A percentile compares a stretch with the other conserved stretches of the same genome.
These are phyloP conservation scores for Capitulum mitella DNA, from an alignment of 2,888 invertebrate species.

Conservation along the genomic window DNA sequence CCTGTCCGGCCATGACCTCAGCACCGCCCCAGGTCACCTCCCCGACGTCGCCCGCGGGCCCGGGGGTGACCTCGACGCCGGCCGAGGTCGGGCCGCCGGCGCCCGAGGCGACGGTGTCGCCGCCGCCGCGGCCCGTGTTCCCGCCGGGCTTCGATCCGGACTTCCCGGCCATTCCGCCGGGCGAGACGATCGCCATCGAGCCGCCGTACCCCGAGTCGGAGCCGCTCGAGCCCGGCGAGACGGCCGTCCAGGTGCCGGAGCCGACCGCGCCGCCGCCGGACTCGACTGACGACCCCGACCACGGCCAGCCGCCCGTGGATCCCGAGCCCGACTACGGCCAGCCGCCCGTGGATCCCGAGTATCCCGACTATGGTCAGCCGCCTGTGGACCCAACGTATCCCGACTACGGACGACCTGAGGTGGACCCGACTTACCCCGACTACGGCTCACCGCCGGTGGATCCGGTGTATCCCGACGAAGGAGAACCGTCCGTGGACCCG, in stretches of 20 bases:
- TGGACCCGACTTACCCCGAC: too few relatives aligned
- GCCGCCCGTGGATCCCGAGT: too few relatives aligned
- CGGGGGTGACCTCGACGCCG: background rate
- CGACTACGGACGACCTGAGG: too few relatives aligned
- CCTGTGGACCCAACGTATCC: too few relatives aligned
- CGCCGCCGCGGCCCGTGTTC: background rate
- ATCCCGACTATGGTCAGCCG: too few relatives aligned
- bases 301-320: background rate
- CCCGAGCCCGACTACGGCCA: background rate
- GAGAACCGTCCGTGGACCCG: too few relatives aligned
- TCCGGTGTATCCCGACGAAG: too few relatives aligned
- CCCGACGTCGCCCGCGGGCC: background rate
- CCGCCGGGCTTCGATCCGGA: slow-evolving; percentile 14
- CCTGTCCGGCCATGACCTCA: too few relatives aligned
- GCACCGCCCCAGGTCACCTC: background rate
- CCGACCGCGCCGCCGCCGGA: too few relatives aligned
- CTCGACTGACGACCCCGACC: background rate
- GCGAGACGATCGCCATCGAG: background rate
- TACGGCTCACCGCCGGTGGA: too few relatives aligned
- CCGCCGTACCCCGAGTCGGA: background rate
- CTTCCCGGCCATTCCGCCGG: background rate
- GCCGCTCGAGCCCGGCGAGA: background rate
- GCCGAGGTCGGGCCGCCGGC: background rate
- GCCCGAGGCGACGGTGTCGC: background rate
- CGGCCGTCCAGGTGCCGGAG: too few relatives aligned